Conservation (phyloP, 2,797 vertebrate genomes). For the Hylomyscus alleni region DNA sequence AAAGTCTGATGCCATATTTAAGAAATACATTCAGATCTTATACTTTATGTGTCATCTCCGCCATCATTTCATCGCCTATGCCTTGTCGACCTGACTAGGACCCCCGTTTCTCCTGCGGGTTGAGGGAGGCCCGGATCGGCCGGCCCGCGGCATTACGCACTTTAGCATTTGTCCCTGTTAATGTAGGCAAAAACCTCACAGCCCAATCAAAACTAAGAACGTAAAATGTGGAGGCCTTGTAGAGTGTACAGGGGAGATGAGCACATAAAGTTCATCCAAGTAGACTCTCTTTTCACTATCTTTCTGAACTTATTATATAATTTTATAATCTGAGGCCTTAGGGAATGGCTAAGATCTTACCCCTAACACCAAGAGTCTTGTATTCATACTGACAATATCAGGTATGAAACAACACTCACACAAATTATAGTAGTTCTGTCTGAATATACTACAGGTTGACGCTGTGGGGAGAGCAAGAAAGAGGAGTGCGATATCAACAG, state of each 20-base stretch:
- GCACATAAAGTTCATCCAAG: background rate
- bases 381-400: background rate
- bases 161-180: background rate
- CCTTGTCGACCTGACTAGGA: no score
- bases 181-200: background rate
- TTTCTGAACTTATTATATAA: no score
- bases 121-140: no score
- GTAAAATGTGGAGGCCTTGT: background rate
- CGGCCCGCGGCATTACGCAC: no score
- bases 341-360: background rate
- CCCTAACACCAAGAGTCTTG: background rate
- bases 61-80: no score
- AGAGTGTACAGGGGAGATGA: background rate
- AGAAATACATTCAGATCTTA: no score
- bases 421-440: background rate
- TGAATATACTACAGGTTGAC: background rate
- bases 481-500: slow-evolving; percentile 9
- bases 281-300: background rate
- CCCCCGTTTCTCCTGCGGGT: no score
- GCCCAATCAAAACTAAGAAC: background rate
- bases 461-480: background rate
- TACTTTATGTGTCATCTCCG: no score
- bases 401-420: background rate
- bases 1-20: no score
- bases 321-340: background rate